phyloP scores from a whole-genome alignment of 2,113 vertebrate genomes.

The Eira barbara region DNA sequence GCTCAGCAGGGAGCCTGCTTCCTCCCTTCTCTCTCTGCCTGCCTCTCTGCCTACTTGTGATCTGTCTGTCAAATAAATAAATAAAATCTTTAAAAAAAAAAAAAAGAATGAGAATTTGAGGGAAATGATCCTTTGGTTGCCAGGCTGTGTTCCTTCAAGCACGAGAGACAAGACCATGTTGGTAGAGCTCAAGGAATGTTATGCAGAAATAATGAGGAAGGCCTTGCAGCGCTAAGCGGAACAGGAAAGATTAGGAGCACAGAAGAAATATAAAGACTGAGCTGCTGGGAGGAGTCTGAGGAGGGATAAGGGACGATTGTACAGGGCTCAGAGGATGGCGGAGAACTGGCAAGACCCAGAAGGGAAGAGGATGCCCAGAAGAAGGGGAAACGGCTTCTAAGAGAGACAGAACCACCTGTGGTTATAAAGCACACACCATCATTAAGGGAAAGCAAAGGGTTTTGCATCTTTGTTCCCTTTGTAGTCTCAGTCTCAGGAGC shows the following conservation, averaged over 20 bases:
- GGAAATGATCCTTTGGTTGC: neutral
- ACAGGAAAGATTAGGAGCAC: neutral
- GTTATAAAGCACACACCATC: neutral
- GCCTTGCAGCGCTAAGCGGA: neutral
- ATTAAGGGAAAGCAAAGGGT: neutral
- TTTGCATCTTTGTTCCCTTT: neutral
- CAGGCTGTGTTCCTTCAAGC: neutral
- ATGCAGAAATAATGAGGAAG: neutral
- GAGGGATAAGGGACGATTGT: neutral
- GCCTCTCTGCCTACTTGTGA: too few species aligned
- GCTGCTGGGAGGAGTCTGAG: neutral
- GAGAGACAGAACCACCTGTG: neutral
- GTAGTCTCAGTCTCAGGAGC: neutral
- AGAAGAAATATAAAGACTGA: neutral
- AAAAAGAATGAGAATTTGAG: neutral
- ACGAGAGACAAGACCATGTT: neutral
- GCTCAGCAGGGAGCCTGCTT: too few species aligned
- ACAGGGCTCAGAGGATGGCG: accelerated
- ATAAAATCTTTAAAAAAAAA: too few species aligned
- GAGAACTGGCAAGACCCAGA: neutral
- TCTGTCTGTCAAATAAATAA: too few species aligned
- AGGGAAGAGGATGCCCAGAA: accelerated
- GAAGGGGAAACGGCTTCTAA: neutral
- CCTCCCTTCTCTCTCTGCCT: too few species aligned
- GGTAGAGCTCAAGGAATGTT: too few species aligned